Evolutionary conservation across 2,113 vertebrate species (phyloP), one percentile per base, ranked within the genome.

Genomic region (Sterrhoptilus dennistouni): DNA sequence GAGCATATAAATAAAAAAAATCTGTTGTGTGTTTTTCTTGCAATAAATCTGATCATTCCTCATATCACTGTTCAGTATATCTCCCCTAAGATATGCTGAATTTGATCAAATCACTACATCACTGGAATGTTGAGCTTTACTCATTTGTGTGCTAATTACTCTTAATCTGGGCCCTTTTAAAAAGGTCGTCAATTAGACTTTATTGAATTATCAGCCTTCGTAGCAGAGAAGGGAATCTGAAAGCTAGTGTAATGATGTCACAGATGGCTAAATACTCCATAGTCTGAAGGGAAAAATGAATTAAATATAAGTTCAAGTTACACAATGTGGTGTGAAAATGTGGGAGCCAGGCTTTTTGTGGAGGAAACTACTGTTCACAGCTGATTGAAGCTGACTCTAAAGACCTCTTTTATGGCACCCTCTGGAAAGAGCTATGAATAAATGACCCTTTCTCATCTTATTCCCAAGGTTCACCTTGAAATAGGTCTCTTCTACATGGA

Each of bases 121-220:
- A 54, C 47, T 69, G 49, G 71, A 94, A 95, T 89, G 90, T 10
- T 75, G 53, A 95, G 68, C 4, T 3, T 94, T 96, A 85, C 27
- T 86, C 71, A 83, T 85, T 92, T 78, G 78, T 79, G 76, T 78
- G 79, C 81, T 90, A 70, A 89, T 97, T 96, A 79, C 91, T 93
- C 83, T 92, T 96, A 96, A 90, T 88, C 68, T 78, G 36, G 83
- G 63, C 80, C 64, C 63, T 95, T 96, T 91, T 80, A 77, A 93
- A 94, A 91, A 83, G 53, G 84, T 85, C 7, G 1, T 94, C 68
- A 86, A 53, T 97, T 96, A 89, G 93, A 54, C 77, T 82, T 70
- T 76, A 96, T 91, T 94, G 95, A 96, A 83, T 92, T 96, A 80
- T 94, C 95, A 94, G 71, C 2, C 1, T 84, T 89, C 19, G 14